Evolutionary conservation across 2,797 vertebrate genomes (phyloP).

Genomic region (Australoheros facetus): DNA sequence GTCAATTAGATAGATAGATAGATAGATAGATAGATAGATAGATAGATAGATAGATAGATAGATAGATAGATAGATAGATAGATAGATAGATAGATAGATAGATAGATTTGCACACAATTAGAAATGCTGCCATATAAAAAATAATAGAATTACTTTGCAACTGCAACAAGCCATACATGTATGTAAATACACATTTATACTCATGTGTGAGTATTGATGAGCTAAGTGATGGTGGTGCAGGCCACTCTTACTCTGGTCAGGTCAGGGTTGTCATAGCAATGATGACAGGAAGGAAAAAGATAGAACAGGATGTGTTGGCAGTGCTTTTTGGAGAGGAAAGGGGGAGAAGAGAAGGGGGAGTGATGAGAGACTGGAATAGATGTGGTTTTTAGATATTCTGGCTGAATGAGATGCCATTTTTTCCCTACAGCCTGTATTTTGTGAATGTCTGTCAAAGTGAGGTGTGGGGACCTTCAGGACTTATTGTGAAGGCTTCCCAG

Average conservation of each 20-base stretch:
- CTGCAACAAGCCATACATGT: background rate
- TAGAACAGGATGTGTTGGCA: slow-evolving; percentile 46
- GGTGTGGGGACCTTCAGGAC: slow-evolving; percentile 3
- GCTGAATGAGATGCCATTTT: slow-evolving; percentile 39
- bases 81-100: too few species aligned
- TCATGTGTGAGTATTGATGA: slow-evolving; percentile 5
- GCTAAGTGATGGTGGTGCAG: background rate
- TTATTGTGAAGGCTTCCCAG: slow-evolving; percentile 7
- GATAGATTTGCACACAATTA: background rate
- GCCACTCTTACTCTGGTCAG: slow-evolving; percentile 31
- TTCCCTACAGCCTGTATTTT: slow-evolving; percentile 1
- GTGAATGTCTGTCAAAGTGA: slow-evolving; percentile 4
- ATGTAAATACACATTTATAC: background rate
- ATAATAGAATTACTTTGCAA: background rate
- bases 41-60: too few species aligned
- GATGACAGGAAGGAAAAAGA: slow-evolving; percentile 41
- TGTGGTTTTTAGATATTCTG: slow-evolving; percentile 42
- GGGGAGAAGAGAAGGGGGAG: background rate
- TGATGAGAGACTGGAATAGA: slow-evolving; percentile 25
- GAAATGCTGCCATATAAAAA: background rate
- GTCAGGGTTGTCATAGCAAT: slow-evolving; percentile 61
- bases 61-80: too few species aligned
- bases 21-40: too few species aligned
- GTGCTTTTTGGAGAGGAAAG: slow-evolving; percentile 26
- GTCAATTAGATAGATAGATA: too few species aligned